Evolutionary conservation across 2,888 invertebrate genomes (phyloP), one percentile per base, ranked within the genome.

Genomic region (Axea sp.): DNA sequence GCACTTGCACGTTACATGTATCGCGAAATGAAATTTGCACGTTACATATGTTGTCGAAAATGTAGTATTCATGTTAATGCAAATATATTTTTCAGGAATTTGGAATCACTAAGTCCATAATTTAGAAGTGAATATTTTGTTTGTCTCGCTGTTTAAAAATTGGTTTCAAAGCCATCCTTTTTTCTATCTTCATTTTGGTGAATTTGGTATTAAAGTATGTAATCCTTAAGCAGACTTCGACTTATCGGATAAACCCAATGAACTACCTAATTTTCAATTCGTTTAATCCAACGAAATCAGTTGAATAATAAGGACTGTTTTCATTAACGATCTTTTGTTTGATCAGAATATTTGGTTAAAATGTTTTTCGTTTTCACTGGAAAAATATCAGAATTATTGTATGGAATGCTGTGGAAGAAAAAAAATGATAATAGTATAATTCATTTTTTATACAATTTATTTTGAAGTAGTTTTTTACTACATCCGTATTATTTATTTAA

Each of bases 261-360:
- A 64, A 64, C 51, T 53, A 43, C 33, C 51, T 64, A 64, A 51
- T 64, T 64, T 53, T 35, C 33, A 51, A 51, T 43, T 64, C 64
- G 15, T 51, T 51, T 51, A 53, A 64, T 64, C 51, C 39, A 11
- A 26, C 24, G 19, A 39, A 64, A 64, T 64, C 64, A 53, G 33
- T 53, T 43, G 51, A 64, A 64, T 64, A 43, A 6, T 15, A 35
- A 41, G 33, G n/a, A 53, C 51, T 17, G 30, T 26, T 41, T 51
- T 39, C 24, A 51, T 41, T 51, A 39, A 39, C 9, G 39, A 62
- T 43, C 33, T 57, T 28, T 55, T 6, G 28, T 37, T 37, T 17
- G 33, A 24, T 19, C 3, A 0, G 3, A 8, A 5, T 19, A 31
- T 47, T 47, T 47, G 19, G 15, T 31, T 22, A 11, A 19, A n/a